Conservation (phyloP, 2,113 vertebrate species). For the Xiphorhynchus elegans region DNA sequence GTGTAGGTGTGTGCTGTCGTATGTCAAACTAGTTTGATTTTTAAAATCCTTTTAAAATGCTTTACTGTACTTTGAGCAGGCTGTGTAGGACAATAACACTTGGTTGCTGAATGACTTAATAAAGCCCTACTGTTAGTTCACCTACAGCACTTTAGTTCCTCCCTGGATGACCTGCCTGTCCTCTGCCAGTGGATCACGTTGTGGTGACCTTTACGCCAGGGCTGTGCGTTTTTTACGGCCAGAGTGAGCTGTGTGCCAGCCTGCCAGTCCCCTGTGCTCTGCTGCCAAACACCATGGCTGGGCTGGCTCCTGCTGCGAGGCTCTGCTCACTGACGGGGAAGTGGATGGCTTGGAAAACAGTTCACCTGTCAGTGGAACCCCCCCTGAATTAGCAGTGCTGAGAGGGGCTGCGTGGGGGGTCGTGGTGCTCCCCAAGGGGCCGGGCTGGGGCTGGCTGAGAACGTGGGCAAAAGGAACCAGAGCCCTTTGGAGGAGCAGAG, state of each 20-base stretch:
- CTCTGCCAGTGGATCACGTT: background rate
- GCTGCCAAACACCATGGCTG: background rate
- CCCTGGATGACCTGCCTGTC: slow-evolving; percentile 61
- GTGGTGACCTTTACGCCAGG: slow-evolving; percentile 13
- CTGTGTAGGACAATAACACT: slow-evolving; percentile 55
- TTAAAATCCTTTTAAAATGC: slow-evolving; percentile 61
- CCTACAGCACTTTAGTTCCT: slow-evolving; percentile 43
- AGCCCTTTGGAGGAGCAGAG: background rate
- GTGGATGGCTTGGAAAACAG: background rate
- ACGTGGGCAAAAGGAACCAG: background rate
- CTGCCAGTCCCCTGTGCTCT: background rate
- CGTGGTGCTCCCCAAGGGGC: background rate
- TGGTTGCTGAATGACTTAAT: slow-evolving; percentile 62
- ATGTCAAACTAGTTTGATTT: slow-evolving; percentile 64
- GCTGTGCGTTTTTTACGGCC: background rate
- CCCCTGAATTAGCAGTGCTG: background rate
- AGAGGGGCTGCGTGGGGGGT: background rate
- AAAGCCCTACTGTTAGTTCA: slow-evolving; percentile 61
- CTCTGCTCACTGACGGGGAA: background rate
- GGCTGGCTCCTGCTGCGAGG: background rate
- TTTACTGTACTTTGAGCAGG: slow-evolving; percentile 54
- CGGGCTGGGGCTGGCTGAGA: background rate
- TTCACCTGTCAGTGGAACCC: background rate
- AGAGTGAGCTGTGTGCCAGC: background rate
- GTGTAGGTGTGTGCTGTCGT: slow-evolving; percentile 61